phyloP scores from a whole-genome alignment of 2,113 vertebrate species.

The Cheilinus undulatus region DNA sequence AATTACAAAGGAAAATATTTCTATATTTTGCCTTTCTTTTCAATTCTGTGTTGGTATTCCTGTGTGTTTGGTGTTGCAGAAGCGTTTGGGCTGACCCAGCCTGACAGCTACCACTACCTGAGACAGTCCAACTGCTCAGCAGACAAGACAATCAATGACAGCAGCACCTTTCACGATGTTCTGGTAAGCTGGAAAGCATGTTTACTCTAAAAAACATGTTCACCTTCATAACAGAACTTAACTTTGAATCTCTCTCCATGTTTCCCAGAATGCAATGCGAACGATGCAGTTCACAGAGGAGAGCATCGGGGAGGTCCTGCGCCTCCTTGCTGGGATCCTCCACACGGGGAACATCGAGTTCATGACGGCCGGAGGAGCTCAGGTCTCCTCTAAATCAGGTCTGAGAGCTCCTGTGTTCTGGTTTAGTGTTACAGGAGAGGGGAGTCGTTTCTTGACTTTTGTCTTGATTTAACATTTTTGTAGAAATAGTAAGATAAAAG shows the following conservation, averaged over 20 bases:
- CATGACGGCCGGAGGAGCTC: constrained; percentile 95
- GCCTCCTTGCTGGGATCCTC: constrained; percentile 92
- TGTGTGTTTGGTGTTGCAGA: constrained; percentile 77
- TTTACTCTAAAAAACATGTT: no score
- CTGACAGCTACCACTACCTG: constrained; percentile 94
- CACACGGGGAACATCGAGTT: constrained; percentile 95
- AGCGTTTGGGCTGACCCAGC: constrained; percentile 88
- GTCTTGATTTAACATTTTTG: no score
- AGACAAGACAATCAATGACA: constrained; percentile 92
- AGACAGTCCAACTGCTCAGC: constrained; percentile 87
- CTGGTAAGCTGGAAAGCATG: constrained; percentile 84
- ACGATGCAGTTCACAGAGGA: constrained; percentile 95
- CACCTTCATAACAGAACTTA: no score
- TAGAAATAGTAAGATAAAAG: no score
- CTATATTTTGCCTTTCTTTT: no score
- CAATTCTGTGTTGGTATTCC: background rate
- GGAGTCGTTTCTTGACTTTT: no score
- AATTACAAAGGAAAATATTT: no score
- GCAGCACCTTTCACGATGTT: constrained; percentile 90
- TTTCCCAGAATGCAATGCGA: constrained; percentile 89
- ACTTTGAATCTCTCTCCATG: no score
- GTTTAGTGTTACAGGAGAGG: no score
- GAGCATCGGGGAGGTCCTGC: constrained; percentile 89
- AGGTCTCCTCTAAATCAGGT: constrained; percentile 96
- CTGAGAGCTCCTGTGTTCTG: constrained; percentile 12